Evolutionary conservation across 2,888 invertebrate genomes (phyloP).

Genomic region (Fabriciana adippe): DNA sequence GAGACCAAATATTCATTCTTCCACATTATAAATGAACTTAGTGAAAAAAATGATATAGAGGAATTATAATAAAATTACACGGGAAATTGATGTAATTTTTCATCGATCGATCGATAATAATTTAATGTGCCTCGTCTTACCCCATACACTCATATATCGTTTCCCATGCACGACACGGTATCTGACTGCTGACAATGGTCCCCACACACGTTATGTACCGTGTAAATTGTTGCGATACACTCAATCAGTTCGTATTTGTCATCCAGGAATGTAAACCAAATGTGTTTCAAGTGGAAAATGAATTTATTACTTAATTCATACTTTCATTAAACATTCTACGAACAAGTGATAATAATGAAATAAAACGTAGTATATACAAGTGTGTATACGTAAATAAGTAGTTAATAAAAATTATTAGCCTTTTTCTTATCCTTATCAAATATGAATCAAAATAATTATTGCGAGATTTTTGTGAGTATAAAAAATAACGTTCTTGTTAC

Average conservation of each 20-base stretch:
- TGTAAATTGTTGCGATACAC: conserved; percentile 57
- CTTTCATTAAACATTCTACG: not conserved
- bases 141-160: conserved; percentile 34
- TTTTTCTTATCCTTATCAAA: no score
- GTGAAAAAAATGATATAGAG: not conserved
- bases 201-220: conserved; percentile 60
- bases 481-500: no score
- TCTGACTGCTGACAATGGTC: conserved; percentile 56
- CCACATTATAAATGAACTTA: not conserved
- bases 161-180: conserved; percentile 65
- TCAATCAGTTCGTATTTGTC: conserved; percentile 40
- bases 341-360: not conserved
- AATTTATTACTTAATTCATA: conserved; percentile 22
- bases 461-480: no score
- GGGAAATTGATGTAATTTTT: conserved; percentile 19
- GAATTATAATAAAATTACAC: conserved; percentile 2
- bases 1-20: not conserved
- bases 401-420: no score
- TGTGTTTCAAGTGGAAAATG: conserved; percentile 36
- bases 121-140: conserved; percentile 25
- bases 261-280: conserved; percentile 35
- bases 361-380: no score
- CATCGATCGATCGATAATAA: conserved; percentile 12
- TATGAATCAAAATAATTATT: no score
- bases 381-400: no score